Conservation (phyloP, 2,797 vertebrate genomes). For the Apogon hyalosoma region DNA sequence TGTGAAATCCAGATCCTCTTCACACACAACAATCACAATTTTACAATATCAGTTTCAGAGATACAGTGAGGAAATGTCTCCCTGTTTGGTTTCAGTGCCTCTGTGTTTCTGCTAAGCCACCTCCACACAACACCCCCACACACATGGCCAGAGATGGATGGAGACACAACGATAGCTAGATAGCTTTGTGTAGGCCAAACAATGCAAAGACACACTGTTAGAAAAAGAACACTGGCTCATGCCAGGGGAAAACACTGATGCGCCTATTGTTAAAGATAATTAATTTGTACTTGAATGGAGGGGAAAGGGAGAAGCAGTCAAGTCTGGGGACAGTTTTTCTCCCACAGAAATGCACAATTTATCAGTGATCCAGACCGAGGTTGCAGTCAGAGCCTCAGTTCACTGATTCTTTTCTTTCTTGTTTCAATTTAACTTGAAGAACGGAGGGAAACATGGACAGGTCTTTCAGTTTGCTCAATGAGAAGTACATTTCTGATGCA, state of each 20-base stretch:
- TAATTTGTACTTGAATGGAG: constrained; percentile 45
- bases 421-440: neutral
- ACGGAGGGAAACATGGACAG: neutral
- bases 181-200: constrained; percentile 68
- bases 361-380: constrained; percentile 35
- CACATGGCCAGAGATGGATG: constrained; percentile 76
- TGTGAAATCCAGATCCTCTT: constrained; percentile 10
- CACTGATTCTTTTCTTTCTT: constrained; percentile 3
- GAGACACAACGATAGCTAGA: constrained; percentile 57
- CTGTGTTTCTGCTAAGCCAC: constrained; percentile 71
- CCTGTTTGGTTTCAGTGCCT: constrained; percentile 63
- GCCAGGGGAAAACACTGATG: constrained; percentile 34
- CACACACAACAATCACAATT: constrained; percentile 17
- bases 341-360: constrained; percentile 12
- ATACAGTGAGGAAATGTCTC: constrained; percentile 53
- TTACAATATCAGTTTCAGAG: constrained; percentile 58
- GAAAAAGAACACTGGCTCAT: constrained; percentile 27
- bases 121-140: constrained; percentile 80
- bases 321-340: neutral
- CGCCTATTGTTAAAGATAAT: constrained; percentile 47
- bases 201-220: constrained; percentile 54
- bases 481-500: constrained; percentile 10
- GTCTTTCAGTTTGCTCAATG: constrained; percentile 1
- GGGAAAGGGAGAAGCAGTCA: constrained; percentile 14
- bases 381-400: constrained; percentile 9